Evolutionary conservation across 1,140 invertebrate genomes (phyloP), one percentile per base, ranked within the genome.

Genomic region (Argopecten irradians): DNA sequence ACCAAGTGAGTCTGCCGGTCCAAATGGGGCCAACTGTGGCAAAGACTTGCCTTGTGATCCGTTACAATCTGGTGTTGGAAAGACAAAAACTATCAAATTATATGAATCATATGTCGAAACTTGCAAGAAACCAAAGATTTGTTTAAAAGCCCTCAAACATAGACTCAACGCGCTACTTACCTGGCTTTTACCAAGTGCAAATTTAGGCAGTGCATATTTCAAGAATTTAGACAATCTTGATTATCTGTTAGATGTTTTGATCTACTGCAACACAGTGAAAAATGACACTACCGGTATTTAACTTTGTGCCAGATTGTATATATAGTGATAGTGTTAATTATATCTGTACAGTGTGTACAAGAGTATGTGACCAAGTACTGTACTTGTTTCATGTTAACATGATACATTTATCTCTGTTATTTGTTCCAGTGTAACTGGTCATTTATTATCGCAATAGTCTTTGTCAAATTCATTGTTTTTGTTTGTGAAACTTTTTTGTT

Each of bases 91-190:
- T 3, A 71, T 90, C n/a, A 85, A 90, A 39, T 85, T 90, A 19
- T 90, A 83, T 86, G 89, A 90, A 87, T 85, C 87, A 39, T 41
- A 71, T 46, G 83, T 90, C 71, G 36, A 41, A 34, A n/a, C 86
- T 34, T 90, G 89, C 43, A 90, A 87, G 41, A 90, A 90, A 83
- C 89, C 89, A 55, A 90, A 90, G 71, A 88, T 86, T n/a, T 90
- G 89, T 86, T 84, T 90, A 82, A 83, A 86, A 82, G 43, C 85
- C 82, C 88, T 90, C 71, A 90, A 88, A 84, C 84, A 90, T n/a
- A 88, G 84, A 84, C 46, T 88, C n/a, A 82, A 85, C 36, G 41
- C 85, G 8, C 82, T 90, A 16, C 39, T 90, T 19, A 85, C 82
- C 34, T 86, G 89, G 82, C 39, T 90, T 36, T 46, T 90, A 84